Percentiles rank a stretch among this genome's conserved stretches.
Conservation (phyloP, 2,113 vertebrate species). For the Boleophthalmus pectinirostris region DNA sequence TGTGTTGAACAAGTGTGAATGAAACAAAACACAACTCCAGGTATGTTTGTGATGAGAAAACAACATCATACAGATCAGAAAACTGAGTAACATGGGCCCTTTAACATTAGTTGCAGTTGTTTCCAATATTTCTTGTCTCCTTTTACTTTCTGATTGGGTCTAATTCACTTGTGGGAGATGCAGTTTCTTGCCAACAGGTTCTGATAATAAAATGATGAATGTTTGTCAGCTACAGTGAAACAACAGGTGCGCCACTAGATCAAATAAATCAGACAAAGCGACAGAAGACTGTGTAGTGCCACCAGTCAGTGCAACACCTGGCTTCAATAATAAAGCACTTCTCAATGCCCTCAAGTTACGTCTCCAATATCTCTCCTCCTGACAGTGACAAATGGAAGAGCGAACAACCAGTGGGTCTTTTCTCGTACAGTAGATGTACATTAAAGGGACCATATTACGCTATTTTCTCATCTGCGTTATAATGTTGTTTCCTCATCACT, state of each 20-base stretch:
- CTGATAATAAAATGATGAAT: conserved; percentile 12
- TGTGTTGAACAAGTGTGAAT: too few relatives aligned
- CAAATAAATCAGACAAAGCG: conserved; percentile 2
- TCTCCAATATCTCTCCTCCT: conserved; percentile 27
- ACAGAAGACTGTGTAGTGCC: conserved; percentile 1
- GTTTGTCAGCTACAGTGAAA: conserved; percentile 2
- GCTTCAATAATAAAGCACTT: background rate
- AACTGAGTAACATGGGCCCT: too few relatives aligned
- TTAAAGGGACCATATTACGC: too few relatives aligned
- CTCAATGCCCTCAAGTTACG: conserved; percentile 7
- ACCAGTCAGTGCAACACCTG: conserved; percentile 11
- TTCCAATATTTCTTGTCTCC: background rate
- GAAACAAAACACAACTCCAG: too few relatives aligned
- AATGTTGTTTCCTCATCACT: too few relatives aligned
- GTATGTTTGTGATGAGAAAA: too few relatives aligned
- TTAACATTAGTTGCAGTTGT: background rate
- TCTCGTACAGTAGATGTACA: too few relatives aligned
- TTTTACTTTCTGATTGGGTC: background rate
- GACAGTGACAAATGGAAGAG: conserved; percentile 18
- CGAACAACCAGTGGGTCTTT: background rate
- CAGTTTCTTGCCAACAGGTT: background rate
- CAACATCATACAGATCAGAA: too few relatives aligned
- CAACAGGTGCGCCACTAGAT: conserved; percentile 1
- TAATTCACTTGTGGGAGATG: background rate
- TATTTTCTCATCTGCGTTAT: too few relatives aligned